Conservation (phyloP, 2,113 vertebrate species). For the Tyrannus savana region DNA sequence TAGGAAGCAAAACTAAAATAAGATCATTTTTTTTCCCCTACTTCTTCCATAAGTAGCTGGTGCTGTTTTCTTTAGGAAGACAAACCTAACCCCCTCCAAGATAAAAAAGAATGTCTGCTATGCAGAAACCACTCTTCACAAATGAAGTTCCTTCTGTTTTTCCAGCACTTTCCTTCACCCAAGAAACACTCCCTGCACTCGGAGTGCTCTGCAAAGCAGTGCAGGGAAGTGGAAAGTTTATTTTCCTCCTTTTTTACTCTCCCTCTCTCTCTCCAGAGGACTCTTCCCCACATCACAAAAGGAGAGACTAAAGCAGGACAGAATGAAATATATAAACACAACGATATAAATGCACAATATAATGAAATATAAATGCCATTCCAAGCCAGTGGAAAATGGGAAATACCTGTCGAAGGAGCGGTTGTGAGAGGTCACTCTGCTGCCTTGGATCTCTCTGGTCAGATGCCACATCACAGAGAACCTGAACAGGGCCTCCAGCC, state of each 20-base stretch:
- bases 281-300: background rate
- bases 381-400: background rate
- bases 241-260: background rate
- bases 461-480: slow-evolving; percentile 98
- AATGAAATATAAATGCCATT: background rate
- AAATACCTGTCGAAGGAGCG: slow-evolving; percentile 94
- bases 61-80: background rate
- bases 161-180: background rate
- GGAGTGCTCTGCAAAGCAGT: background rate
- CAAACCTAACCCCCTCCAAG: background rate
- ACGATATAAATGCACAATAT: background rate
- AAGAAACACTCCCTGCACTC: background rate
- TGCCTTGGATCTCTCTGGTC: slow-evolving; percentile 91
- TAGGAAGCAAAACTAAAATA: background rate
- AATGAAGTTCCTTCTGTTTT: background rate
- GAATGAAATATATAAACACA: background rate
- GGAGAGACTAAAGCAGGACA: background rate
- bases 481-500: slow-evolving; percentile 90
- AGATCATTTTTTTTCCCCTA: background rate
- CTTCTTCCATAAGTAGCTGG: background rate
- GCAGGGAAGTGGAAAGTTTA: background rate
- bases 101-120: background rate
- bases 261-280: background rate
- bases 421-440: slow-evolving; percentile 85
- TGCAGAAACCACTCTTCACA: background rate